These are phyloP conservation scores for Ephestia elutella DNA, from an alignment of 1,140 invertebrate species.

Conservation along the genomic window DNA sequence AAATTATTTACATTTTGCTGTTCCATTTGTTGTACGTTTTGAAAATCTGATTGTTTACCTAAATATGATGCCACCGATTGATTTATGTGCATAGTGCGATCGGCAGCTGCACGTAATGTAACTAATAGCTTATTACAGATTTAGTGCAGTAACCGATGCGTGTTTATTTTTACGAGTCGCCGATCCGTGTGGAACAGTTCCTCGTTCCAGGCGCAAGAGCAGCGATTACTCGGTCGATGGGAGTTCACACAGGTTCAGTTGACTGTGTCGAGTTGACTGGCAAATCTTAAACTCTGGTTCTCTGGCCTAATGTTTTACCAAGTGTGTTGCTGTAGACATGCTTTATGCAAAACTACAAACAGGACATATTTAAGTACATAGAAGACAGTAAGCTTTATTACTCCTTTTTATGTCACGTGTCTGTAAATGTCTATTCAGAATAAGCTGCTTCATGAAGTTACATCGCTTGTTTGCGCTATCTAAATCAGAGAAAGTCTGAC, in stretches of 20 bases:
- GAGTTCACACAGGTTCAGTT: slow-evolving; percentile 9
- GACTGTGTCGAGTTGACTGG: neutral
- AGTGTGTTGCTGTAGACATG: too few relatives aligned
- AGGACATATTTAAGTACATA: too few relatives aligned
- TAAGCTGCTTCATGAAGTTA: too few relatives aligned
- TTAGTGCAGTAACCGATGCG: slow-evolving; percentile 25
- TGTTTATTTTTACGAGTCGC: slow-evolving; percentile 50
- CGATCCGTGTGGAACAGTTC: slow-evolving; percentile 35
- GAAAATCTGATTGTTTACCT: neutral
- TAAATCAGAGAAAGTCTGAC: too few relatives aligned
- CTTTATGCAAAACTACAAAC: too few relatives aligned
- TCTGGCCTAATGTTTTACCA: too few relatives aligned
- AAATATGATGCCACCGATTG: neutral
- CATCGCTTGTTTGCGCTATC: too few relatives aligned
- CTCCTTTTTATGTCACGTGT: too few relatives aligned
- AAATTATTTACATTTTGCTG: too few relatives aligned
- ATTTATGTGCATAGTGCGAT: neutral
- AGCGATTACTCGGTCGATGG: slow-evolving; percentile 7
- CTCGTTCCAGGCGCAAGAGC: slow-evolving; percentile 23
- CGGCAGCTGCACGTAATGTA: neutral
- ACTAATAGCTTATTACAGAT: slow-evolving; percentile 4
- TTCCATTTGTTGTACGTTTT: neutral
- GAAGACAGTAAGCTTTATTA: too few relatives aligned
- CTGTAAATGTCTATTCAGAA: too few relatives aligned
- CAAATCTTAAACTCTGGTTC: too few relatives aligned